Evolutionary conservation across 2,888 invertebrate genomes (phyloP), one percentile per base, ranked within the genome.

Genomic region (Thecocarcelia acutangulata): DNA sequence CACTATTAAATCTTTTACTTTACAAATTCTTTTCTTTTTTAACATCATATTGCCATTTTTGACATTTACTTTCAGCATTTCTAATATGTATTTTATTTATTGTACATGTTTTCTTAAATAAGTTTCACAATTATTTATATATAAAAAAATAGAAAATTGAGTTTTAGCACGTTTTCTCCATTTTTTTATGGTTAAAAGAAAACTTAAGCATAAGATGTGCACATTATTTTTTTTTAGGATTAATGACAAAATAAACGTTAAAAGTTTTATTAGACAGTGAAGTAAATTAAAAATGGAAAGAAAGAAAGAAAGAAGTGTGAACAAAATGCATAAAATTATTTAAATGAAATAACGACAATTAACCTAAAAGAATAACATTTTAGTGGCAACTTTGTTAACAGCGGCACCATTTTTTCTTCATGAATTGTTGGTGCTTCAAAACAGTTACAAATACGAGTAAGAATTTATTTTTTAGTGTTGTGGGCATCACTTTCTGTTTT

Each of bases 21-120:
- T 40, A 24, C 13, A 50, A 50, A 70, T 48, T 56, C 40, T 75
- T 28, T 40, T 28, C n/a, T 6, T 48, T 21, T 46, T 52, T 73
- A 63, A 54, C 72, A 73, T 61, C 42, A 33, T 44, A 40, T 61
- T 73, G 72, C 72, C 42, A 73, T 52, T 61, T 72, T 58, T 75
- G 58, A 75, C 74, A 75, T 75, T 42, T 40, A 58, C 48, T 75
- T 75, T 66, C 66, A 58, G 56, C 74, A 17, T 64, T 66, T 66
- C 58, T 42, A 17, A 28, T 58, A 44, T 44, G 6, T 42, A 42
- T 24, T 44, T 68, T 28, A 28, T n/a, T 33, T 33, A 33, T 33
- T 17, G 15, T 56, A 13, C 15, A 40, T 48, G 21, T 33, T n/a
- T 12, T 40, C 19, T 17, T 0, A 72, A 61, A 72, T 64, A 17